These are phyloP conservation scores for Felis chaus DNA, from an alignment of 2,113 vertebrate species.

Conservation along the genomic window DNA sequence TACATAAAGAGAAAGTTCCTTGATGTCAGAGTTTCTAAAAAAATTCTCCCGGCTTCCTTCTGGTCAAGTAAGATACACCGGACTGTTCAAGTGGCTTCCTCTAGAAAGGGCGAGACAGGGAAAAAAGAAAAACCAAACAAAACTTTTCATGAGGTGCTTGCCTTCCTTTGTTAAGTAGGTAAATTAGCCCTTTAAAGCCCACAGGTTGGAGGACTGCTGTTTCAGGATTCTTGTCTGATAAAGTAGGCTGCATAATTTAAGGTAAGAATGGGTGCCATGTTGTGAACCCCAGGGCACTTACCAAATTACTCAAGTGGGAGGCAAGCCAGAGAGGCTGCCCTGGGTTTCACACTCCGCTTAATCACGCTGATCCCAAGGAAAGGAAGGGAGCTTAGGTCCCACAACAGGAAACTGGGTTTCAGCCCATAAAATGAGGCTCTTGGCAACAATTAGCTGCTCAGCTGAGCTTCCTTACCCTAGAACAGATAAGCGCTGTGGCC, in stretches of 20 bases:
- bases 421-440: neutral
- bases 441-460: neutral
- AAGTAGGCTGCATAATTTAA: neutral
- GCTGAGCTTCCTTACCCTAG: neutral
- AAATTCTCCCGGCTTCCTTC: conserved; percentile 40
- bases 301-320: neutral
- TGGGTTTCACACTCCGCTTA: neutral
- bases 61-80: conserved; percentile 52
- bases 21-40: conserved; percentile 30
- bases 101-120: conserved; percentile 47
- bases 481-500: neutral
- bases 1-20: conserved; percentile 40
- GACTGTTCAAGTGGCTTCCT: conserved; percentile 63
- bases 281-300: neutral
- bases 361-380: neutral
- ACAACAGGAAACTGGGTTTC: neutral
- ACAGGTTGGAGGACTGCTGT: conserved; percentile 55
- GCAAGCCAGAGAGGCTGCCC: neutral
- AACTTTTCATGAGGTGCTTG: conserved; percentile 48
- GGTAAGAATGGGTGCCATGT: neutral
- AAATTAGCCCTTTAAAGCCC: conserved; percentile 67
- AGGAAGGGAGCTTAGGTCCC: neutral
- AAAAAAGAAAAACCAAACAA: conserved; percentile 54
- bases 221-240: conserved; percentile 71
- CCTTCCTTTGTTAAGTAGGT: conserved; percentile 69